Evolutionary conservation across 92 coral and sea anemone species (phyloP), one percentile per base, ranked within the genome.

Genomic region (Bergia puertoricense): DNA sequence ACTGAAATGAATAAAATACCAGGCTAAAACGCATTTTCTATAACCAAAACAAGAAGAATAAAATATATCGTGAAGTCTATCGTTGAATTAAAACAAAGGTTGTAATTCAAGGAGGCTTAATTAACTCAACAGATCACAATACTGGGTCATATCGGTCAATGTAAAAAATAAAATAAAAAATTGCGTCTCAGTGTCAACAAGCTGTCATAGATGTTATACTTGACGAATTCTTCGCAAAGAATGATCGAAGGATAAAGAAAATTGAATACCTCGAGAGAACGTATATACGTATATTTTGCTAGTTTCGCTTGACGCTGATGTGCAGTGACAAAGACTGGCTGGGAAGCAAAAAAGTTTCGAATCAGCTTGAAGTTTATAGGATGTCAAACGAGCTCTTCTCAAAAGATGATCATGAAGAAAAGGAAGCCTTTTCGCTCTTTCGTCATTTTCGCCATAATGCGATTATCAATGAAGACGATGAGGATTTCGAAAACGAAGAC

Each of bases 381-480:
- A 84, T 84, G 87, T 84, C 79, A 84, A 72, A 84, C 36, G 50
- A 84, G 15, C 43, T 15, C 77, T 42, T 22, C 22, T 51, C 77
- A 45, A 30, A 46, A 15, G 78, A 46, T 46, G 0, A 69, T 6
- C 22, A 71, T 15, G 30, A 71, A 18, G 78, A 84, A 16, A 56
- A 84, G 37, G 79, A 71, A 39, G 18, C 22, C 1, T 84, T 84
- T 72, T n/a, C 87, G 57, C 87, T 84, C 6, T 84, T 84, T 68
- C 87, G 59, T 72, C 87, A 71, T 84, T 84, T 84, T 84, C 44
- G 87, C 6, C 79, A 84, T 71, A 84, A 84, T 51, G 87, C 87
- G 41, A 84, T 84, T 54, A 84, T 84, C n/a, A 84, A 84, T 8
- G 87, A 84, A 46, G 87, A 84, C 1, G 87, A 84, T 16, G 87